A percentile compares a stretch with the other conserved stretches of the same genome.
These are phyloP conservation scores for Eupithecia abbreviata DNA, from an alignment of 2,888 invertebrate genomes.

Conservation along the genomic window DNA sequence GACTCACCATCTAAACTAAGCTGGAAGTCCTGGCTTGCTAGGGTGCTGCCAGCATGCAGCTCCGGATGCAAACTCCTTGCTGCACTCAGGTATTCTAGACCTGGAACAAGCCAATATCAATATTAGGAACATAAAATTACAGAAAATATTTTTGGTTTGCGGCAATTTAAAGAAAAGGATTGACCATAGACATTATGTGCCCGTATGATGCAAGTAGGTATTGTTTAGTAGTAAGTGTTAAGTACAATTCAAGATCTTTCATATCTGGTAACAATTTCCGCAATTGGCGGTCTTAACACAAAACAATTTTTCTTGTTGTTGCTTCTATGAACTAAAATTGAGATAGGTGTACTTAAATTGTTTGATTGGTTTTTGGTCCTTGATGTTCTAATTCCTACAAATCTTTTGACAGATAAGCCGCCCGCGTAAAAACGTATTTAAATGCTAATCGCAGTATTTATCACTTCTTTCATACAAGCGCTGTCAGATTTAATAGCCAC, in stretches of 20 bases:
- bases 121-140: background rate
- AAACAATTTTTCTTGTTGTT: background rate
- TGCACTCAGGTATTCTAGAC: slow-evolving; percentile 79
- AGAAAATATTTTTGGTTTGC: background rate
- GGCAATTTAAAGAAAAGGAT: background rate
- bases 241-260: too few relatives aligned
- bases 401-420: slow-evolving; percentile 5
- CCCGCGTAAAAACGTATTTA: slow-evolving; percentile 32
- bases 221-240: too few relatives aligned
- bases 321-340: background rate
- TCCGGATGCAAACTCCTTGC: slow-evolving; percentile 84
- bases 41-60: slow-evolving; percentile 85
- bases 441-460: slow-evolving; percentile 38
- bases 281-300: too few relatives aligned
- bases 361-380: background rate
- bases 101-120: slow-evolving; percentile 59
- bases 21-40: slow-evolving; percentile 94
- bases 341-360: background rate
- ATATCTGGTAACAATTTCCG: too few relatives aligned
- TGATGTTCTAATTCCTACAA: background rate
- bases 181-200: too few relatives aligned
- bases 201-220: too few relatives aligned
- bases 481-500: slow-evolving; percentile 43
- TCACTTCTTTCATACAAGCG: slow-evolving; percentile 36
- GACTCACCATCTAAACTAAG: slow-evolving; percentile 94